phyloP scores from a whole-genome alignment of 2,888 invertebrate species.

The Chrysolina americana region DNA sequence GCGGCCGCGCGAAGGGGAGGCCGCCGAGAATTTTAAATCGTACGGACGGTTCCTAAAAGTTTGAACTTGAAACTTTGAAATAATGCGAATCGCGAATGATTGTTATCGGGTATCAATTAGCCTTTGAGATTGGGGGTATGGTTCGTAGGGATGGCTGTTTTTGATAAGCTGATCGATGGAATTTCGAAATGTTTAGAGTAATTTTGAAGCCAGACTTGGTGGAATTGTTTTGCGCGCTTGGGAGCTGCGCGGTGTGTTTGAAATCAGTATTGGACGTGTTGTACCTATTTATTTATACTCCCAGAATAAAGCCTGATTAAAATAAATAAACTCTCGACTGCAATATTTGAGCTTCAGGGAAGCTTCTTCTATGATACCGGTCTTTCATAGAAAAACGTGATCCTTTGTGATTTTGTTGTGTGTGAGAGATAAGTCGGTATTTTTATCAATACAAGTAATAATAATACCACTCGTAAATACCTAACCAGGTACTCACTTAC shows the following conservation, averaged over 20 bases:
- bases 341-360: too few relatives aligned
- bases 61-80: slow-evolving; percentile 30
- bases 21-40: slow-evolving; percentile 34
- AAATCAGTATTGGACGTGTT: not conserved
- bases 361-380: too few relatives aligned
- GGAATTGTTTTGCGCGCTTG: slow-evolving; percentile 8
- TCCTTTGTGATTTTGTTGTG: too few relatives aligned
- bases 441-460: too few relatives aligned
- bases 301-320: too few relatives aligned
- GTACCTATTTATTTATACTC: not conserved
- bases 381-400: too few relatives aligned
- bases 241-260: not conserved
- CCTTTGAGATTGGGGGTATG: slow-evolving; percentile 17
- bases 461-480: too few relatives aligned
- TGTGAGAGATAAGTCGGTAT: too few relatives aligned
- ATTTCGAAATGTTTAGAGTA: slow-evolving; percentile 5
- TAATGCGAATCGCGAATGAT: slow-evolving; percentile 1
- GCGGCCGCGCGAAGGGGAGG: slow-evolving; percentile 49
- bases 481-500: too few relatives aligned
- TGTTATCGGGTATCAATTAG: slow-evolving; percentile 22
- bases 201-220: not conserved
- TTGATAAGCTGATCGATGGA: not conserved
- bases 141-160: not conserved
- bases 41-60: slow-evolving; percentile 22
- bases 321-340: too few relatives aligned